These are phyloP conservation scores for Linyphia triangularis DNA, from an alignment of 2,888 invertebrate genomes.

Conservation along the genomic window DNA sequence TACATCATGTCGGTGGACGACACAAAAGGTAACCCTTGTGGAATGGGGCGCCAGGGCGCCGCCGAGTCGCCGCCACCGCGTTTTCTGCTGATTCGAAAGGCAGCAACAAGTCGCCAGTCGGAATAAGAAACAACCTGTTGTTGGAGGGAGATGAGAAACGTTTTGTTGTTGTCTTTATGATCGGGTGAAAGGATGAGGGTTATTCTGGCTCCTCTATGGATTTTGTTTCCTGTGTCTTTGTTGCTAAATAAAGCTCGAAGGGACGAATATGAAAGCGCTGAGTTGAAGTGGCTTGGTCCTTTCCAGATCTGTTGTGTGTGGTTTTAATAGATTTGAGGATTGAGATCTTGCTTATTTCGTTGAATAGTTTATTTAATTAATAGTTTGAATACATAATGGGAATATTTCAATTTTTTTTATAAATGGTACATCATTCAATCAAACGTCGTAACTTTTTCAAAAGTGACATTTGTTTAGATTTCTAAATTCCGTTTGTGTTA, in stretches of 20 bases:
- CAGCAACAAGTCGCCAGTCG: conserved; percentile 52
- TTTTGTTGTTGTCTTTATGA: neutral
- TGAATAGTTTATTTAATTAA: no score
- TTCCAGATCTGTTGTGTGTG: neutral
- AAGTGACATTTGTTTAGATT: no score
- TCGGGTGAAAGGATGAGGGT: neutral
- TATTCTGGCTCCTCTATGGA: neutral
- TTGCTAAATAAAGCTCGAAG: neutral
- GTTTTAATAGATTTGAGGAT: no score
- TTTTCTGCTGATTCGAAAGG: conserved; percentile 38
- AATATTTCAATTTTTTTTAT: no score
- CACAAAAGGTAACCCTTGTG: neutral
- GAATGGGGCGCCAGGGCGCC: conserved; percentile 21
- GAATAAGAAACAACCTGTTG: conserved; percentile 31
- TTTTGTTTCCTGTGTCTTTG: neutral
- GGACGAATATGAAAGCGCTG: neutral
- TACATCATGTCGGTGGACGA: neutral
- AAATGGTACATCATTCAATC: no score
- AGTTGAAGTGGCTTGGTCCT: no score
- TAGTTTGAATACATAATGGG: no score
- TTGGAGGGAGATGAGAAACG: neutral
- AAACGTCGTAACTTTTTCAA: no score
- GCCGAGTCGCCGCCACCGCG: neutral
- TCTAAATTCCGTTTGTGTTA: no score
- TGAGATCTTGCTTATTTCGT: no score